Evolutionary conservation across 2,888 invertebrate species (phyloP).

Genomic region (Brachypalpus laphriformis): DNA sequence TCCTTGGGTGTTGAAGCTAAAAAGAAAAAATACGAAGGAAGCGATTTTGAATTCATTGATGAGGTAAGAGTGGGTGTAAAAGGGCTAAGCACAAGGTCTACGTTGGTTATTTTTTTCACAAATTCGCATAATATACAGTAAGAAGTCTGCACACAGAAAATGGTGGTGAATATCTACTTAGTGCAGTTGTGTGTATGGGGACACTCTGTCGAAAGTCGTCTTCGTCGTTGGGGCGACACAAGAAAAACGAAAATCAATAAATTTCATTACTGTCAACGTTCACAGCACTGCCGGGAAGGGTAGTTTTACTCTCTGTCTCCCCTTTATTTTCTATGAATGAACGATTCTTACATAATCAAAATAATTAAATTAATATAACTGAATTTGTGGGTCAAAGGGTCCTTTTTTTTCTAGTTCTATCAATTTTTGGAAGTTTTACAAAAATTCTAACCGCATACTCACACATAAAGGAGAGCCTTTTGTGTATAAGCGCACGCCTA

Average conservation of each 20-base stretch:
- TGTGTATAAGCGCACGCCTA: slow-evolving; percentile 42
- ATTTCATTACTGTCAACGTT: slow-evolving; percentile 65
- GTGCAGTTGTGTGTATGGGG: slow-evolving; percentile 14
- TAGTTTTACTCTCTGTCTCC: slow-evolving; percentile 16
- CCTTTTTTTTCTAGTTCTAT: neutral
- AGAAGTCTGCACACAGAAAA: slow-evolving; percentile 21
- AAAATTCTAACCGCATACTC: neutral
- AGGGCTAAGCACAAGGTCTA: neutral
- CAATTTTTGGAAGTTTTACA: neutral
- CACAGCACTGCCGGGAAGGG: slow-evolving; percentile 33
- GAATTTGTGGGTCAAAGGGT: slow-evolving; percentile 54
- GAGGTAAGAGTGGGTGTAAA: slow-evolving; percentile 84
- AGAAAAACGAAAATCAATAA: slow-evolving; percentile 69
- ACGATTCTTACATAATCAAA: slow-evolving; percentile 57
- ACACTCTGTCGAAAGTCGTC: slow-evolving; percentile 38
- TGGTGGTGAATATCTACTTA: neutral
- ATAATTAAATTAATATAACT: slow-evolving; percentile 64
- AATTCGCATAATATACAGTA: slow-evolving; percentile 15
- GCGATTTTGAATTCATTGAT: slow-evolving; percentile 90
- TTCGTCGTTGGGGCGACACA: slow-evolving; percentile 24
- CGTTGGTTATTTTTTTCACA: slow-evolving; percentile 4
- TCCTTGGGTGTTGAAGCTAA: slow-evolving; percentile 82
- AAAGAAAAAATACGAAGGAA: slow-evolving; percentile 89
- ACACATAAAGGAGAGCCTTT: neutral
- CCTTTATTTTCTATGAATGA: slow-evolving; percentile 18